Base-by-base conservation (phyloP, 2,797 vertebrate genomes). In the Acestrorhynchus altus region DNA sequence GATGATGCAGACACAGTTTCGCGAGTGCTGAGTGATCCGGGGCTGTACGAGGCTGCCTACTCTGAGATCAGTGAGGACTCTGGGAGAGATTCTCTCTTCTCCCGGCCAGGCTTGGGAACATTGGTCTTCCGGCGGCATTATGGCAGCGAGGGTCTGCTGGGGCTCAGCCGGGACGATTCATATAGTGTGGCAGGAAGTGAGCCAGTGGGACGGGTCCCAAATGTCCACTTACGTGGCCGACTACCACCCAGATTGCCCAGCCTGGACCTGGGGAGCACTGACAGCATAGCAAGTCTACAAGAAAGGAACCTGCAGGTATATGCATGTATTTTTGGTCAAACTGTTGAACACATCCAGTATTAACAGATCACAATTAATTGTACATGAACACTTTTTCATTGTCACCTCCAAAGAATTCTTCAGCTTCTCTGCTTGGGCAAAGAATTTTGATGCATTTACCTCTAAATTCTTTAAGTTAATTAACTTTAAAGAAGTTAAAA, bases 111-210 rank as follows among this genome's bases (percentile, higher is more conserved):
- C 1, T 93, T 98, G 13, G 96, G 97, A 78, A 98, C 96, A 72
- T 96, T 98, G 94, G 95, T 98, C 83, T 99, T 99, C 88, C 93
- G 96, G 77, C 92, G 96, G 87, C 97, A 94, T 92, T 98, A 98
- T 0, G 75, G 93, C 85, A 94, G 90, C 26, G 88, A 92, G 0
- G 95, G 95, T 12, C 82, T 96, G 72, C 95, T 94, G 0, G 93
- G 93, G 2, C 84, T 93, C 0, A 86, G 84, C 2, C 88, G 88
- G 12, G 89, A 75, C 4, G 93, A 95, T 22, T 95, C 93, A 0
- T 90, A 46, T 0, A 67, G 74, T 0, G 86, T 83, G 9, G 92
- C 52, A 0, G 92, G 94, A 2, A 91, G 90, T 0, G 86, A 89
- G 1, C 71, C 88, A 0, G 88, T 87, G 0, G 92, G 93, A 0